Percentiles rank a stretch among this genome's conserved stretches.
Evolutionary conservation across 2,113 vertebrate genomes (phyloP).

Genomic region (Ursus arctos): DNA sequence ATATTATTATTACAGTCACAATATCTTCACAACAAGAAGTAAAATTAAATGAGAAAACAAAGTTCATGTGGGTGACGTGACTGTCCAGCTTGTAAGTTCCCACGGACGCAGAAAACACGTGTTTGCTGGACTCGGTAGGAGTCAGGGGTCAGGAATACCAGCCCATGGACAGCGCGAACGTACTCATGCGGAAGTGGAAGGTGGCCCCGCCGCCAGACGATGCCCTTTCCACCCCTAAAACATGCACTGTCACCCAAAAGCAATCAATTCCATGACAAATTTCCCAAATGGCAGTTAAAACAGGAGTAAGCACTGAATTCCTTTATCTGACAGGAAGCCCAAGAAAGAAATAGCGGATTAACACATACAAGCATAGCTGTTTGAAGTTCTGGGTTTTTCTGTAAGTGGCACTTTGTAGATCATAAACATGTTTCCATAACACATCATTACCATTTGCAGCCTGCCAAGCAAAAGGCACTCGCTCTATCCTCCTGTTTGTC

Average conservation of each 20-base stretch:
- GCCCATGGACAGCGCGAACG: accelerated
- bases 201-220: neutral
- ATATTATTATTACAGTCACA: too few relatives aligned
- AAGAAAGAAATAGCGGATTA: neutral
- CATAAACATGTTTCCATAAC: neutral
- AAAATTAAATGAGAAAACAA: neutral
- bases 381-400: neutral
- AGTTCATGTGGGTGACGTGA: neutral
- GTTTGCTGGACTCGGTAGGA: accelerated
- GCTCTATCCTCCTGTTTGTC: neutral
- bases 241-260: accelerated
- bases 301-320: neutral
- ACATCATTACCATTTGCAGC: neutral
- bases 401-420: neutral
- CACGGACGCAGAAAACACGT: accelerated
- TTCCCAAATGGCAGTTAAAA: neutral
- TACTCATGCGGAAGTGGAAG: accelerated
- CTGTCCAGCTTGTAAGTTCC: neutral
- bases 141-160: neutral
- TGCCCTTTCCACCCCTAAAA: neutral
- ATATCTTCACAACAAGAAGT: neutral
- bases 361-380: neutral
- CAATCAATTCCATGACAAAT: neutral
- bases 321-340: neutral
- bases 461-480: neutral